Evolutionary conservation across 2,113 vertebrate species (phyloP).

Genomic region (Nesogale talazaci): DNA sequence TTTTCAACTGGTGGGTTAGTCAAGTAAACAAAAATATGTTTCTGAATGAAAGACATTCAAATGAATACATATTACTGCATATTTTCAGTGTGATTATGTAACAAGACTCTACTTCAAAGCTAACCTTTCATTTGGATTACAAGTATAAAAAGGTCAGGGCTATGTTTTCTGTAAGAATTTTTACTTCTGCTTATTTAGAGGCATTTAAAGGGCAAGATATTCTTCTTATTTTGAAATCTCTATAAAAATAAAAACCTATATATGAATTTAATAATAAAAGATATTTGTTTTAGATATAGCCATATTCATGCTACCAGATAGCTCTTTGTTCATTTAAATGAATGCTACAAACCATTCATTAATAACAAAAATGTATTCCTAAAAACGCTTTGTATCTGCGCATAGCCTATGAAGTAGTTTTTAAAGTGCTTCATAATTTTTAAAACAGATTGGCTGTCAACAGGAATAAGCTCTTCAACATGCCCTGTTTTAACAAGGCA

Average conservation of each 20-base stretch:
- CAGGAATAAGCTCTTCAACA: constrained; percentile 26
- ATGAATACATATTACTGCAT: constrained; percentile 65
- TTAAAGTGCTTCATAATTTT: constrained; percentile 18
- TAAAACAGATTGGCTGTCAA: constrained; percentile 25
- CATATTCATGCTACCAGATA: constrained; percentile 3
- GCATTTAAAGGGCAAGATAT: constrained; percentile 43
- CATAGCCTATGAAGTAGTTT: neutral
- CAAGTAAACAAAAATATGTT: constrained; percentile 71
- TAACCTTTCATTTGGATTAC: constrained; percentile 65
- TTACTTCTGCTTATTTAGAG: constrained; percentile 63
- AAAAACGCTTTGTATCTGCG: constrained; percentile 23
- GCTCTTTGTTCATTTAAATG: neutral
- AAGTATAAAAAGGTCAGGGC: constrained; percentile 63
- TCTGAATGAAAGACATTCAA: constrained; percentile 70
- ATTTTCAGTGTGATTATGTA: constrained; percentile 67
- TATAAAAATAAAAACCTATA: constrained; percentile 36
- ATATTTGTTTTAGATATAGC: neutral
- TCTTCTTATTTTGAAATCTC: constrained; percentile 14
- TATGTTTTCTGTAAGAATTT: constrained; percentile 65
- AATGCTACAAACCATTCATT: constrained; percentile 14
- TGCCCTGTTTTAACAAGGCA: neutral
- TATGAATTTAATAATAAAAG: constrained; percentile 44
- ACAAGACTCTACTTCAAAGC: constrained; percentile 67
- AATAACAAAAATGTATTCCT: constrained; percentile 41
- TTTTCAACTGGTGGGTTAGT: constrained; percentile 57